Percentiles rank a stretch among this genome's conserved stretches.
These are phyloP conservation scores for Leucophenga varia DNA, from an alignment of 1,140 invertebrate species.

Conservation along the genomic window DNA sequence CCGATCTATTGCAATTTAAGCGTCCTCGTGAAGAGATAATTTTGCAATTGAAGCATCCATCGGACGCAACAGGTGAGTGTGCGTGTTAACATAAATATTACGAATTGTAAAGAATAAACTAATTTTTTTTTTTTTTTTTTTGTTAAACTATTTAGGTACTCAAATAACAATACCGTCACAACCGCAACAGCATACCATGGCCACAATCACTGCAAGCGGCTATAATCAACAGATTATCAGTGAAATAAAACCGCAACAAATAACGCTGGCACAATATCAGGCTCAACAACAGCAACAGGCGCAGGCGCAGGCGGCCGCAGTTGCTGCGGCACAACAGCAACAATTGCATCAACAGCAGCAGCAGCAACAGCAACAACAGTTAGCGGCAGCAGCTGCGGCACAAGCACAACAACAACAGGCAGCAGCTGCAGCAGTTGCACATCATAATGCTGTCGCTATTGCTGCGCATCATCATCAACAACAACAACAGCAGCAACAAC, in stretches of 20 bases:
- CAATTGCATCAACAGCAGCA: conserved; percentile 26
- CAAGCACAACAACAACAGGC: conserved; percentile 29
- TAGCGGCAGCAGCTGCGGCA: conserved; percentile 17
- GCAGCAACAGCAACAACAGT: conserved; percentile 21
- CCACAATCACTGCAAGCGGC: conserved; percentile 46
- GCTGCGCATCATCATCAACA: conserved; percentile 38
- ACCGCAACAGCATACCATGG: conserved; percentile 48
- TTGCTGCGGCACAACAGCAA: conserved; percentile 33
- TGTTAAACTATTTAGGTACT: conserved; percentile 20
- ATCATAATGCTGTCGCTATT: conserved; percentile 24
- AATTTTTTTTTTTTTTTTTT: neutral
- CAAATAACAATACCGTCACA: conserved; percentile 51
- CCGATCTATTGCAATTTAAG: conserved; percentile 50
- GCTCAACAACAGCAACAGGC: conserved; percentile 48
- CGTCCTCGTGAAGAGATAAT: conserved; percentile 52
- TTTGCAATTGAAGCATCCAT: conserved; percentile 48
- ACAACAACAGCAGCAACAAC: conserved; percentile 30
- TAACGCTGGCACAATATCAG: conserved; percentile 51
- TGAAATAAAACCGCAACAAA: conserved; percentile 52
- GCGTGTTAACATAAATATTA: neutral
- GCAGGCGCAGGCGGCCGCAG: conserved; percentile 27
- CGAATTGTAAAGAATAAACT: neutral
- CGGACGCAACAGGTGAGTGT: conserved; percentile 35
- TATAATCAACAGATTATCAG: conserved; percentile 55
- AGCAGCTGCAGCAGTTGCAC: conserved; percentile 20